Base-by-base conservation (phyloP, 1,140 invertebrate species). In the Potamilus streckersoni region DNA sequence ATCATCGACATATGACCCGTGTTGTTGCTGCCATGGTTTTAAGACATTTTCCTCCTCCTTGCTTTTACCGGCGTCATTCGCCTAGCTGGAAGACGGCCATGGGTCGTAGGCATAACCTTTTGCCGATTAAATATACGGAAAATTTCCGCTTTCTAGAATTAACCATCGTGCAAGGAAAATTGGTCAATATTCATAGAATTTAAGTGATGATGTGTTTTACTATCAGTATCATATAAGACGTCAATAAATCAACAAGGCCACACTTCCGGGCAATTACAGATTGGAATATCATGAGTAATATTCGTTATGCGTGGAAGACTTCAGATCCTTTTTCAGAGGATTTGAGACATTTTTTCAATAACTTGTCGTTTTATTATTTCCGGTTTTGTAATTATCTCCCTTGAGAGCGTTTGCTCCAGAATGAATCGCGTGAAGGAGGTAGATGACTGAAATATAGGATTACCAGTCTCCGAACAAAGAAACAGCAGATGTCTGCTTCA, bases 221-320 rank as follows among this genome's bases (percentile, higher is more conserved):
- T 49, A 49, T 49, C 38, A 8, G 38, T 49, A 49, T 6, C 63
- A 23, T 49, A 55, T 58, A 55, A 65, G 59, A 58, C 20, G 58
- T 60, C 63, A 63, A 77, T 72, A 73, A 77, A 77, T 72, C 75
- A 69, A 71, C 72, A 71, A 67, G 75, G 73, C 57, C 69, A 71
- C 75, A 69, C 72, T 77, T 77, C 75, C 75, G 75, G 75, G 59
- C 75, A 77, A 77, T 77, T 77, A 77, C 75, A 66, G 64, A 77
- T 69, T 72, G 73, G 70, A 77, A 77, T 77, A 72, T 72, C 49
- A 19, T 58, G 70, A 70, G 66, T 58, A 77, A 72, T 77, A 72
- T 72, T 77, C 63, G 38, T 49, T 49, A 49, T 8, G 38, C 38
- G 11, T 49, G 38, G 70, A 62, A 15, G 70, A 72, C 70, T 72